phyloP scores from a whole-genome alignment of 2,888 invertebrate species.

The Harpalus rubripes region DNA sequence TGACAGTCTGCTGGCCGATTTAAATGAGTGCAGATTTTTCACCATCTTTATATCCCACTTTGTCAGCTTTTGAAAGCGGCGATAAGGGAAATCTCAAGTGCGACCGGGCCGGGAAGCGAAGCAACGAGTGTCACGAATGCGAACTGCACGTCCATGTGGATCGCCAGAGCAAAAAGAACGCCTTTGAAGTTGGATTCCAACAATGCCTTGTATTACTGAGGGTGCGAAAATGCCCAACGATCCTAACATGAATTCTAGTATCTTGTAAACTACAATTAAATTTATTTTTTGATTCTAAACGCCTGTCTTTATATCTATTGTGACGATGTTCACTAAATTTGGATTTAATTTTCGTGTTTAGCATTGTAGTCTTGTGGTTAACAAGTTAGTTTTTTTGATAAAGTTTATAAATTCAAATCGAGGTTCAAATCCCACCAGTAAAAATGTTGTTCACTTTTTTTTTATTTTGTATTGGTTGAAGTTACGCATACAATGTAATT shows the following conservation, averaged over 20 bases:
- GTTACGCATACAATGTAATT: no score
- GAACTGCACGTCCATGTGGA: not conserved
- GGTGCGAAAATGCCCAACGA: not conserved
- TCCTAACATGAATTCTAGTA: not conserved
- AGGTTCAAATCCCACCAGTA: no score
- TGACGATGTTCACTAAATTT: no score
- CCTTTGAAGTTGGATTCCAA: not conserved
- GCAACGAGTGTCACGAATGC: not conserved
- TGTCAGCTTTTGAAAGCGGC: constrained; percentile 56
- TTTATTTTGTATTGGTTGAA: no score
- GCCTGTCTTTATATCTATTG: no score
- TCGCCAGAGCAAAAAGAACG: not conserved
- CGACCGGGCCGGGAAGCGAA: not conserved
- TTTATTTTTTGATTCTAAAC: not conserved
- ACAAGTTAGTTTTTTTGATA: no score
- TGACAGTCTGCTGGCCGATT: constrained; percentile 52
- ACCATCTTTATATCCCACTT: constrained; percentile 64
- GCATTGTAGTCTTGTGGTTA: no score
- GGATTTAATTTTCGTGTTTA: no score
- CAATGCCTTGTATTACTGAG: not conserved
- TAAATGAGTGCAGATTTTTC: constrained; percentile 65
- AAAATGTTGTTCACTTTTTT: no score
- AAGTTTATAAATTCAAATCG: no score
- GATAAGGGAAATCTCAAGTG: constrained; percentile 60
- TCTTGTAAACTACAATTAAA: not conserved